Base-by-base conservation (phyloP, 2,888 invertebrate species). In the Halictus ligatus region DNA sequence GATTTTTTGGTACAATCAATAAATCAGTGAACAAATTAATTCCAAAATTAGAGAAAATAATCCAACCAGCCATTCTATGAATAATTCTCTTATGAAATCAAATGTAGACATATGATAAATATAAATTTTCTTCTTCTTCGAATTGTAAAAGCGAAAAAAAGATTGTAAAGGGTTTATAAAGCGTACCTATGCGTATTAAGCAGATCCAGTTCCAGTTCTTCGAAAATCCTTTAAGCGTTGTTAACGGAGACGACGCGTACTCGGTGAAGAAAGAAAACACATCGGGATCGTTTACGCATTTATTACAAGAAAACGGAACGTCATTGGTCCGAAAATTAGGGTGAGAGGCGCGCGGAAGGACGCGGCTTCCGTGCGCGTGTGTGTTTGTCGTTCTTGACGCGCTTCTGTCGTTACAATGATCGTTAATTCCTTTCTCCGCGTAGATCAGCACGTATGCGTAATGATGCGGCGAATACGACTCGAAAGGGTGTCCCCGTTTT, bases 241-340 rank as follows among this genome's bases (percentile, higher is more conserved):
- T 12, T 0, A 15, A 6, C 25, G 12, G 13, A 60, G 25, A 60
- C 13, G 35, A 8, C 35, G 35, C 15, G 35, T 35, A 0, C 67
- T 29, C 21, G 69, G 21, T 43, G 18, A 12, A n/a, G 21, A 60
- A 29, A 69, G 46, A 69, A 79, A 64, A 69, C 64, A 69, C 54
- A 46, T 29, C 48, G n/a, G 43, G 13, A 43, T 83, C 73, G 67
- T 77, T 86, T 78, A 77, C 86, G 86, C 72, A 72, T 87, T 87
- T 87, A 87, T 87, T 87, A 86, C 86, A 87, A 81, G 86, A 82
- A 72, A 87, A 85, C 85, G 77, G 64, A 87, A 85, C 50, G 77
- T 69, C 35, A 80, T 85, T 85, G 86, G 86, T 86, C 85, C 86
- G 81, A 86, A 85, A 86, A 81, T 81, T 35, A 77, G 76, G 64